Evolutionary conservation across 2,888 invertebrate species (phyloP), one percentile per base, ranked within the genome.

Genomic region (Cerceris ruficornis): DNA sequence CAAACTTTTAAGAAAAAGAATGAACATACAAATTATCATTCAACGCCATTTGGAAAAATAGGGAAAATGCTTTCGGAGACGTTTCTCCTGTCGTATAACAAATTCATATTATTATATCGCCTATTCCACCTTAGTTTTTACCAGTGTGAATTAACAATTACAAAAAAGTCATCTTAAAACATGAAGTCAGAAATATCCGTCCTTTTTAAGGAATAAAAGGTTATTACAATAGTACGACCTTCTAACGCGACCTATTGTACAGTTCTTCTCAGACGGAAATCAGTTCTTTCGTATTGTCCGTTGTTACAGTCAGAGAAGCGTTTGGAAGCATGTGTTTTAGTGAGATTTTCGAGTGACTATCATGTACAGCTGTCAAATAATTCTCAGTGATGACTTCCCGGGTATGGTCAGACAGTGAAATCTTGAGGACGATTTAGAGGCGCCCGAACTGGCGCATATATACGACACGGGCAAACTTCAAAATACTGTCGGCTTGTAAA

Each of bases 231-330:
- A n/a, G 5, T 7, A 50, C n/a, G 50, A n/a, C 50, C 13, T 11
- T 50, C n/a, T n/a, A n/a, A 6, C 1, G n/a, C 1, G 50, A 50
- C 13, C 1, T 50, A 50, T n/a, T 50, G 46, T 46, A n/a, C 46
- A 50, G n/a, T 50, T 50, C n/a, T 59, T 43, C 39, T 11, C 67
- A 42, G 54, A 39, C 46, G 55, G 61, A 74, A 67, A 81, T 81
- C 73, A 73, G 58, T 78, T 83, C 60, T 81, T 69, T 73, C 39
- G 81, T 84, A 83, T 83, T 84, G 83, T 83, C 81, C 74, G 73
- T 74, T 71, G 74, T 78, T 78, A 70, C 75, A 70, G 72, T 75
- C 68, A 60, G 46, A 66, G 72, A 78, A 73, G 65, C 72, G 72
- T 67, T 71, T 75, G 69, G 59, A 75, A 81, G 69, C 75, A 49